Conservation (phyloP, 2,888 invertebrate species). For the Bellardia bayeri region DNA sequence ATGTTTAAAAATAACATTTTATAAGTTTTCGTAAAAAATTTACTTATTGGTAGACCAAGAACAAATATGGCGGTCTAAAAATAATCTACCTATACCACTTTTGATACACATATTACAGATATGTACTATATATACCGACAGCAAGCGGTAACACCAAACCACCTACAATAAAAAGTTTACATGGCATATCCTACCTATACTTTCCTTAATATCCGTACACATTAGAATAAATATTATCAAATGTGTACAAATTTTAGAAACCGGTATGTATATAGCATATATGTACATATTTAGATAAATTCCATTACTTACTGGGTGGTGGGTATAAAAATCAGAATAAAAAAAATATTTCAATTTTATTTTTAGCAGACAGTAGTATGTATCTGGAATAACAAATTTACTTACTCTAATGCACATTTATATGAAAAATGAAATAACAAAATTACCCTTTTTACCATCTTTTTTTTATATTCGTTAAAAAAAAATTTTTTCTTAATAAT, state of each 20-base stretch:
- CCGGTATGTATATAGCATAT: no score
- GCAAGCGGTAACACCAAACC: not conserved
- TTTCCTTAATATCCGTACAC: no score
- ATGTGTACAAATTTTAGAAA: no score
- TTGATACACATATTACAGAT: not conserved
- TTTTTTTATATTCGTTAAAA: not conserved
- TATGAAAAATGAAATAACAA: not conserved
- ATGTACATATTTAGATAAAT: no score
- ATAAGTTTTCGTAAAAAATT: not conserved
- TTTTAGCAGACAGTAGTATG: not conserved
- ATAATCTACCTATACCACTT: not conserved
- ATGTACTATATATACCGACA: not conserved
- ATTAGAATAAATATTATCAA: no score
- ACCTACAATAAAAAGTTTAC: no score
- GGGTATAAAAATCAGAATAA: no score
- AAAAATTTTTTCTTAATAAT: not conserved
- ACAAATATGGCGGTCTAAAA: not conserved
- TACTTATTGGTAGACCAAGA: not conserved
- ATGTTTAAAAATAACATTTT: no score
- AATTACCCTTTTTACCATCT: conserved; percentile 41
- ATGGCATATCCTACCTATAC: no score
- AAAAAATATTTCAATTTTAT: not conserved
- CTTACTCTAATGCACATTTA: not conserved
- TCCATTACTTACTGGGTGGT: no score
- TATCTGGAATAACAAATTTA: not conserved